Percentiles rank a stretch among this genome's conserved stretches.
These are phyloP conservation scores for Corynorhinus townsendii DNA, from an alignment of 2,113 vertebrate species.

Conservation along the genomic window DNA sequence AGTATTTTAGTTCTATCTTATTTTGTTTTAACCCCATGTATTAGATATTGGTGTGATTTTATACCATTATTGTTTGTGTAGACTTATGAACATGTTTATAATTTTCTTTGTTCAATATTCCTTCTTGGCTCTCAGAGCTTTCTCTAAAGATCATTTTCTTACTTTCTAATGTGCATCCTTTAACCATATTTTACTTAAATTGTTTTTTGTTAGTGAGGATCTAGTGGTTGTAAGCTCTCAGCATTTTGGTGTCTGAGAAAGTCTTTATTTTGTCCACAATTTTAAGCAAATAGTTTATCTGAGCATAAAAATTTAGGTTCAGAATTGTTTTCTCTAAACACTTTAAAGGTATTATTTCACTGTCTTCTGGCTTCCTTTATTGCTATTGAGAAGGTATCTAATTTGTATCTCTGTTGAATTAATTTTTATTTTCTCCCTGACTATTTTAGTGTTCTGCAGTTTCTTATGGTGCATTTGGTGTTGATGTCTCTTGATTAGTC, in stretches of 20 bases:
- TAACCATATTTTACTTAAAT: background rate
- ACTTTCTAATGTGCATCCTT: background rate
- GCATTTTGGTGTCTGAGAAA: background rate
- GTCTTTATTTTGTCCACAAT: background rate
- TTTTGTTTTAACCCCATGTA: background rate
- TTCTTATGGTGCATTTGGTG: background rate
- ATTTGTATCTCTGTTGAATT: background rate
- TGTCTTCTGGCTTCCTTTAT: background rate
- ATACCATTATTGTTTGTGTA: background rate
- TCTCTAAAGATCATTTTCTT: slow-evolving; percentile 14
- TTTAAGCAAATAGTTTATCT: background rate
- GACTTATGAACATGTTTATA: background rate
- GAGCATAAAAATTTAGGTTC: background rate
- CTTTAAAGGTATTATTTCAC: background rate
- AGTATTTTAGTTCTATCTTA: background rate
- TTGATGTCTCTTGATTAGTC: background rate
- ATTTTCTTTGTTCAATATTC: background rate
- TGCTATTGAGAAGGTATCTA: background rate
- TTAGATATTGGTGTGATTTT: background rate
- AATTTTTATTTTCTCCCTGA: background rate
- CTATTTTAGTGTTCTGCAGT: background rate
- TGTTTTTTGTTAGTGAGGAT: background rate
- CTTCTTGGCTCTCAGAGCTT: background rate
- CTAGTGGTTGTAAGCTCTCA: background rate
- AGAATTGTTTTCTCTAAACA: background rate